Evolutionary conservation across 2,888 invertebrate genomes (phyloP).

Genomic region (Polyploca ridens): DNA sequence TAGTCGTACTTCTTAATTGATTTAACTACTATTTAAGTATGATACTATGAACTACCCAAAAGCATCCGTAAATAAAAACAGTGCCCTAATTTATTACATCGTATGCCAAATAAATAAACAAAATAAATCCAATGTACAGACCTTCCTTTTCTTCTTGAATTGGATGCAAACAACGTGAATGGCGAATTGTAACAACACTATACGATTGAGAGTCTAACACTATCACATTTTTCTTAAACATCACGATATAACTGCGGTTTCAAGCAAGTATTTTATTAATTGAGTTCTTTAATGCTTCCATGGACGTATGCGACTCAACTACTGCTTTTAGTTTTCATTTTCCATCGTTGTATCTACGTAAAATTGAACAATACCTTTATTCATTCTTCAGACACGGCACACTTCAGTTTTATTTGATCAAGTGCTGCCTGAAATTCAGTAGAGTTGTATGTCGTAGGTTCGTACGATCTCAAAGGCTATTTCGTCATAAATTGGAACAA

Average conservation of each 20-base stretch:
- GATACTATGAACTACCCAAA: too few relatives aligned
- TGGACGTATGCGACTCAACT: background rate
- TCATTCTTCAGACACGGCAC: constrained; percentile 59
- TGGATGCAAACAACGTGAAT: constrained; percentile 68
- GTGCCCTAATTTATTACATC: too few relatives aligned
- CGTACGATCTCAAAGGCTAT: constrained; percentile 38
- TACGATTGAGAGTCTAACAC: constrained; percentile 63
- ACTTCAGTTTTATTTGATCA: constrained; percentile 70
- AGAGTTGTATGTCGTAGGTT: constrained; percentile 43
- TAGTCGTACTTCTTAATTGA: background rate
- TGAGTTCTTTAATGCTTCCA: background rate
- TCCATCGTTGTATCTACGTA: constrained; percentile 17
- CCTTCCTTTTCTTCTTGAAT: constrained; percentile 73
- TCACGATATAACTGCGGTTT: constrained; percentile 30
- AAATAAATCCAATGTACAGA: constrained; percentile 19
- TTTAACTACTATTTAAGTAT: background rate
- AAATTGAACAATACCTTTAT: constrained; percentile 16
- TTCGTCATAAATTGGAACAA: constrained; percentile 58
- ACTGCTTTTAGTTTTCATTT: constrained; percentile 3
- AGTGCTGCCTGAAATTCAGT: constrained; percentile 66
- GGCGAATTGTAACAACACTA: constrained; percentile 70
- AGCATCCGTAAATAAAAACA: too few relatives aligned
- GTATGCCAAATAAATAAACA: too few relatives aligned
- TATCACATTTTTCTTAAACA: constrained; percentile 67
- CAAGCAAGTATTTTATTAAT: constrained; percentile 12